Evolutionary conservation across 2,113 vertebrate species (phyloP).

Genomic region (Otis tarda): DNA sequence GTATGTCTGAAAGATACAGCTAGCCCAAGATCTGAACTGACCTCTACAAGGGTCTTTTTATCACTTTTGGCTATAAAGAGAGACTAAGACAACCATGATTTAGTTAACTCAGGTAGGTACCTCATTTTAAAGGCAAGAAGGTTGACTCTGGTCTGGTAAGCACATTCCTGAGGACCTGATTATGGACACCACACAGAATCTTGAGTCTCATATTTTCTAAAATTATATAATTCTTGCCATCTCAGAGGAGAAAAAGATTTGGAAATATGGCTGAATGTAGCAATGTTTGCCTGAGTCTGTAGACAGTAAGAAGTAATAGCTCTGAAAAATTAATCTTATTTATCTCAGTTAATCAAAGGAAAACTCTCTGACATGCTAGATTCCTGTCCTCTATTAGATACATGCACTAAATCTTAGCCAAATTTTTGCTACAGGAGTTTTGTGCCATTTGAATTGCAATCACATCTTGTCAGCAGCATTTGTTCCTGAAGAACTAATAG

Average conservation of each 20-base stretch:
- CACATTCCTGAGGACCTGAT: background rate
- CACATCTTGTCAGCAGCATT: background rate
- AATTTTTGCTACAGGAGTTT: background rate
- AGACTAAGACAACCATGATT: background rate
- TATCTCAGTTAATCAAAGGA: background rate
- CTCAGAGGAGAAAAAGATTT: background rate
- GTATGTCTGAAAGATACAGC: background rate
- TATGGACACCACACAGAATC: background rate
- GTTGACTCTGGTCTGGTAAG: background rate
- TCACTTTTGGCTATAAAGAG: background rate
- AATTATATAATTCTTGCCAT: background rate
- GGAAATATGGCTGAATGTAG: background rate
- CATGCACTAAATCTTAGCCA: background rate
- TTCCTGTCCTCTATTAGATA: background rate
- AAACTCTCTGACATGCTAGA: background rate
- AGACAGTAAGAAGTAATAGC: background rate
- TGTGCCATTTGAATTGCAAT: background rate
- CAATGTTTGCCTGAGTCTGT: background rate
- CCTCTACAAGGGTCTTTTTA: background rate
- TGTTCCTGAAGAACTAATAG: background rate
- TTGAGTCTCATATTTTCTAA: background rate
- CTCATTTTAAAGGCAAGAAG: background rate
- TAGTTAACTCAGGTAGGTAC: background rate
- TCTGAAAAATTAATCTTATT: background rate
- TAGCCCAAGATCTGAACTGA: background rate